Evolutionary conservation across 2,797 vertebrate genomes (phyloP).

Genomic region (Poecile montanus): DNA sequence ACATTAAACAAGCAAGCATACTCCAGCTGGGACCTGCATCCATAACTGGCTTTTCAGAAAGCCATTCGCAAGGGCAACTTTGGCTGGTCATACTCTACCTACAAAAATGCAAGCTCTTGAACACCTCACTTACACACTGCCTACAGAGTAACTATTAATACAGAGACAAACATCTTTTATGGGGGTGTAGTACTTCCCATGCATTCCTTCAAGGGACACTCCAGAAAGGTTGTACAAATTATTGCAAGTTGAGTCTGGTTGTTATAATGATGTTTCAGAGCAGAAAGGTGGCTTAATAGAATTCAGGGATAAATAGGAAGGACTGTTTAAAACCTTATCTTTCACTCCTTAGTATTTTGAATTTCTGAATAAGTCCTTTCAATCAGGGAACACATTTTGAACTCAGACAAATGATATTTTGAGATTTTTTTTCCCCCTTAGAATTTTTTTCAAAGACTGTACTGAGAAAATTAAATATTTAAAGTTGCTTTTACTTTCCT

Average conservation of each 20-base stretch:
- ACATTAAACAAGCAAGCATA: background rate
- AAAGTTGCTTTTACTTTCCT: background rate
- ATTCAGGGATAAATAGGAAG: background rate
- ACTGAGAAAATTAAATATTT: conserved; percentile 8
- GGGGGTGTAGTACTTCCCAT: background rate
- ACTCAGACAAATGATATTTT: background rate
- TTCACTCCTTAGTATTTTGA: background rate
- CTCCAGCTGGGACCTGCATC: background rate
- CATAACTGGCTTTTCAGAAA: background rate
- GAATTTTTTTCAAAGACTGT: background rate
- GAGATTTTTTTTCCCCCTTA: background rate
- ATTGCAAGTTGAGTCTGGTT: background rate
- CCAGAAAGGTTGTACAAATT: background rate
- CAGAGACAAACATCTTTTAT: conserved; percentile 21
- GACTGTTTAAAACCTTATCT: background rate
- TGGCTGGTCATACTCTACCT: background rate
- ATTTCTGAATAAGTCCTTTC: background rate
- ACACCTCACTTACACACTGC: background rate
- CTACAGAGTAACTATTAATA: conserved; percentile 24
- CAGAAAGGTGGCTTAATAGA: background rate
- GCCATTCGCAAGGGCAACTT: background rate
- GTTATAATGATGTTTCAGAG: background rate
- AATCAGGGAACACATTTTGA: background rate
- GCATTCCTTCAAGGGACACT: background rate
- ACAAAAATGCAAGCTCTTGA: background rate